Base-by-base conservation (phyloP, 1,140 invertebrate species). In the Chironomus striatipennis region DNA sequence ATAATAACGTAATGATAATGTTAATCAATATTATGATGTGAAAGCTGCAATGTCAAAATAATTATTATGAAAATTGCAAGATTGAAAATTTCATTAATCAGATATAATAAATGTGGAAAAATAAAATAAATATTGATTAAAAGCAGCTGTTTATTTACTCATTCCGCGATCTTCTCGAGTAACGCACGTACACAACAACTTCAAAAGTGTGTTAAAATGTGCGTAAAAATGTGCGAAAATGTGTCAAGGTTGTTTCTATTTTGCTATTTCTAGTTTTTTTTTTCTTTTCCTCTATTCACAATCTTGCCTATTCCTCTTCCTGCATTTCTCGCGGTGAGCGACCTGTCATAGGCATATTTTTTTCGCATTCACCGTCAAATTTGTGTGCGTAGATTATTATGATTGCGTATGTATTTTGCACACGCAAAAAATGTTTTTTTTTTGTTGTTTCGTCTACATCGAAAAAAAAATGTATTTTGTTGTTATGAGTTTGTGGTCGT, bases 311-410 rank as follows among this genome's bases (percentile, higher is more conserved):
- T 57, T 57, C 15, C 47, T 57, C 12, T 57, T 57, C 47, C 47
- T 57, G 47, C 47, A 57, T 57, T 57, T 57, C 24, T 57, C 8
- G 47, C 47, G 47, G 47, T 57, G 47, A 57, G 47, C 47, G 47
- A 57, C 47, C 47, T 34, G 47, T 12, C 47, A 57, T 57, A 57
- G 47, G 47, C 47, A 57, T 57, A 57, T 5, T 57, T 57, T 57
- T 57, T 47, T 15, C n/a, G 47, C 47, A 15, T 57, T 12, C 47
- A n/a, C 12, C 12, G n/a, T 57, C n/a, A 57, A 57, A 57, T 12
- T 57, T 57, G 47, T 57, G 47, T 57, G 47, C 47, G 47, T 57
- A 57, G n/a, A 57, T 57, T n/a, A n/a, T n/a, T n/a, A n/a, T n/a
- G 12, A n/a, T 57, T 57, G 47, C 47, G 47, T 57, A n/a, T 57